Conservation (phyloP, 2,888 invertebrate genomes). For the Drosophila nr. perissopoda region DNA sequence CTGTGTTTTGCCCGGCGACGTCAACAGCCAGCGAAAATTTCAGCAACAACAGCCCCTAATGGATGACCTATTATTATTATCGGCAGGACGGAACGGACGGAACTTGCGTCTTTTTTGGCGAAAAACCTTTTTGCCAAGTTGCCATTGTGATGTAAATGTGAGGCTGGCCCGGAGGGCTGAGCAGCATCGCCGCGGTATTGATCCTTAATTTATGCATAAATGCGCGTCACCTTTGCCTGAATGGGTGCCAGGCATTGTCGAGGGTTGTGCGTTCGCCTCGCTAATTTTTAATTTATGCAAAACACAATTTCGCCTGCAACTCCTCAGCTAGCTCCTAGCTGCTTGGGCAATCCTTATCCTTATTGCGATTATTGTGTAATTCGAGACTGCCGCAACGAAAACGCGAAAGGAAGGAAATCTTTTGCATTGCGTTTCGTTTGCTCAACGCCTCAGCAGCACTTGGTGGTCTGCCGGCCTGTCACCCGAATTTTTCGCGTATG, state of each 20-base stretch:
- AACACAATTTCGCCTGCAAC: constrained; percentile 59
- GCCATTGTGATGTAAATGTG: constrained; percentile 73
- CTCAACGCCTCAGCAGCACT: constrained; percentile 37
- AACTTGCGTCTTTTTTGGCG: constrained; percentile 69
- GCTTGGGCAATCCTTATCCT: constrained; percentile 42
- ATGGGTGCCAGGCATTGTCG: constrained; percentile 11
- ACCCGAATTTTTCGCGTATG: constrained; percentile 65
- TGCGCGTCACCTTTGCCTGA: constrained; percentile 79
- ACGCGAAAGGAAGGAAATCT: constrained; percentile 59
- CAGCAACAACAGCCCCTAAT: constrained; percentile 64
- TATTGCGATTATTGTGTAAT: constrained; percentile 69
- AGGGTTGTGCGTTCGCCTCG: constrained; percentile 52
- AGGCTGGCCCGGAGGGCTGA: constrained; percentile 48
- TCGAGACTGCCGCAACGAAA: constrained; percentile 55
- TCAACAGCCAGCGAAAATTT: constrained; percentile 66
- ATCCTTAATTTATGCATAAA: constrained; percentile 85
- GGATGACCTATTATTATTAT: constrained; percentile 77
- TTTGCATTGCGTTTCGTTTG: constrained; percentile 38
- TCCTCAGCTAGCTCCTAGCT: constrained; percentile 4
- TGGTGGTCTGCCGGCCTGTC: constrained; percentile 45
- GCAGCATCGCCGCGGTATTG: constrained; percentile 73
- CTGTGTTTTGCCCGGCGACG: constrained; percentile 69
- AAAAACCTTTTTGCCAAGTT: constrained; percentile 53
- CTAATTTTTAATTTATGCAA: constrained; percentile 80
- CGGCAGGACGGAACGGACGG: constrained; percentile 22